Evolutionary conservation across 2,888 invertebrate genomes (phyloP), one percentile per base, ranked within the genome.

Genomic region (Molorchus minor): DNA sequence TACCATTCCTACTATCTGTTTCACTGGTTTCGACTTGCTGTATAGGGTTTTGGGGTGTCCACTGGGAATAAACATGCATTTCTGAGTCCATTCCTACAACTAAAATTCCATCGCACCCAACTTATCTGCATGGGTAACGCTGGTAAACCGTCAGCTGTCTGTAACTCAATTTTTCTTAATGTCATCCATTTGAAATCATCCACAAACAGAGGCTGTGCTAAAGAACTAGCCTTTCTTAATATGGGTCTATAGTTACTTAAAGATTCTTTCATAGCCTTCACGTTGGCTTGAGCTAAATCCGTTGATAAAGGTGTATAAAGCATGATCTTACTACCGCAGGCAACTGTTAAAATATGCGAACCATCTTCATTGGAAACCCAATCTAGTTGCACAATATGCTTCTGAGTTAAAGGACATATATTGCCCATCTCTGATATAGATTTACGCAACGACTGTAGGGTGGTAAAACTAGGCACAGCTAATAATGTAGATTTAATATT

Each of bases 331-430:
- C 94, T 94, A 0, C 95, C 97, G 30, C 98, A 95, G 0, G 94
- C 96, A 0, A 99, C 96, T 0, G 99, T 98, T 33, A 99, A 81
- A 71, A 99, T 94, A 79, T 99, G 98, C 0, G 96, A 95, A 0
- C 99, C 99, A 78, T 99, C 98, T 80, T 99, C 99, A 70, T 98
- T 96, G 0, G 98, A 97, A 8, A 98, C 98, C 99, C 99, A 99
- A 82, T 99, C 99, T 33, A 98, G 82, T 76, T 97, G 97, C 0
- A 98, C 96, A 19, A 96, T 83, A 80, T 95, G 94, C 79, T 95
- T 95, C 77, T 95, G 95, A 0, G 94, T 94, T 30, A 95, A 79
- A 0, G 94, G 93, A 73, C 94, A 94, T 0, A 94, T 94, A 78
- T 94, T 95, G 2, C 94, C 95, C 77, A 94, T 93, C 79, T 95